Base-by-base conservation (phyloP, 2,888 invertebrate genomes). In the Ectobius pallidus region DNA sequence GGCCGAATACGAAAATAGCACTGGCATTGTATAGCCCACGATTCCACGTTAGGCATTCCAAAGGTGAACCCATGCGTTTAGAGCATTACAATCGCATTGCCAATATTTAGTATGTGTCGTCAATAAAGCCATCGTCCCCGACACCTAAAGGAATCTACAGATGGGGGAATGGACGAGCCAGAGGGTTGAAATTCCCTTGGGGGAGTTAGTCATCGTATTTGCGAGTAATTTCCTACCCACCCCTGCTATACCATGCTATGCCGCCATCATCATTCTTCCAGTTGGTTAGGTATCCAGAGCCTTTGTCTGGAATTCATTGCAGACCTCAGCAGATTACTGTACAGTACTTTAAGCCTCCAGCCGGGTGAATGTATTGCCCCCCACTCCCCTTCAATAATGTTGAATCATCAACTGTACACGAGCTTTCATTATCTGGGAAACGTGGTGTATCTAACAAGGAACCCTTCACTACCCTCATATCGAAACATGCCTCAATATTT, bases 131-230 rank as follows among this genome's bases (percentile, higher is more conserved):
- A 25, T 52, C 11, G 9, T 25, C 25, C 52, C 52, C 20, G 22
- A 1, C 49, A 18, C 49, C 49, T 22, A 11, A 3, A 52, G 7
- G 52, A 52, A 52, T 52, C 11, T 52, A 14, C 11, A 22, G 22
- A 9, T 52, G 20, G 20, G 3, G 25, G 7, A 52, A 9, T 9
- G 52, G 52, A 14, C 22, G 3, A 14, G 20, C 52, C 11, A 25
- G 52, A 14, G 14, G 25, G 52, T 6, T 25, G 14, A 25, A 25
- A 52, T 52, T 52, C 52, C 20, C 52, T 52, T 52, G 52, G 52
- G 52, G 52, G 52, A 52, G 52, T 52, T 52, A 52, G 52, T 52
- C 52, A 52, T 52, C 52, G 52, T 52, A 52, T 52, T 52, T 52
- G 52, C 52, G 22, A 52, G 52, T 52, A 52, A 52, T 52, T 52